Evolutionary conservation across 2,113 vertebrate genomes (phyloP).

Genomic region (Neogobius melanostomus): DNA sequence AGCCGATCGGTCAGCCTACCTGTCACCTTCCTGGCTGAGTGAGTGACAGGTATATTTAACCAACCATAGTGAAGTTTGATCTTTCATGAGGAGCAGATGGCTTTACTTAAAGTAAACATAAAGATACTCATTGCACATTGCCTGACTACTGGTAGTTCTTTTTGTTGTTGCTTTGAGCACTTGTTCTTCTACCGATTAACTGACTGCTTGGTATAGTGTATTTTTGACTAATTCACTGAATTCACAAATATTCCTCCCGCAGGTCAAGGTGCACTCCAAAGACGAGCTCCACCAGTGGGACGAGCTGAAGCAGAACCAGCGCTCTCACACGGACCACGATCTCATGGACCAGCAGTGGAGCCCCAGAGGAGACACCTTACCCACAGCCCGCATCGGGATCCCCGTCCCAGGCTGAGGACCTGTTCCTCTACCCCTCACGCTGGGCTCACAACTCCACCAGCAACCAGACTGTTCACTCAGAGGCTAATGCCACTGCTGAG

Average conservation of each 20-base stretch:
- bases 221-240: background rate
- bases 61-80: too few species aligned
- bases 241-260: background rate
- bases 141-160: too few species aligned
- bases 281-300: constrained; percentile 77
- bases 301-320: constrained; percentile 77
- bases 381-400: constrained; percentile 37
- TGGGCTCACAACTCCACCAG: constrained; percentile 61
- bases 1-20: too few species aligned
- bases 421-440: constrained; percentile 40
- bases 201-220: too few species aligned
- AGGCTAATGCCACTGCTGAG: constrained; percentile 22
- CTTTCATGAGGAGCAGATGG: too few species aligned
- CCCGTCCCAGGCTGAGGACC: constrained; percentile 38
- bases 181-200: too few species aligned
- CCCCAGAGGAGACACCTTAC: constrained; percentile 67
- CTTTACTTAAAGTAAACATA: too few species aligned
- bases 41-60: too few species aligned
- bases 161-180: too few species aligned
- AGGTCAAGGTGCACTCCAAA: constrained; percentile 70
- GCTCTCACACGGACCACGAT: constrained; percentile 63
- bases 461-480: constrained; percentile 38
- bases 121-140: too few species aligned
- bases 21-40: too few species aligned
- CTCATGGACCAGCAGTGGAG: constrained; percentile 70